Conservation (phyloP, 2,797 vertebrate species). For the Syndactyla subalaris region DNA sequence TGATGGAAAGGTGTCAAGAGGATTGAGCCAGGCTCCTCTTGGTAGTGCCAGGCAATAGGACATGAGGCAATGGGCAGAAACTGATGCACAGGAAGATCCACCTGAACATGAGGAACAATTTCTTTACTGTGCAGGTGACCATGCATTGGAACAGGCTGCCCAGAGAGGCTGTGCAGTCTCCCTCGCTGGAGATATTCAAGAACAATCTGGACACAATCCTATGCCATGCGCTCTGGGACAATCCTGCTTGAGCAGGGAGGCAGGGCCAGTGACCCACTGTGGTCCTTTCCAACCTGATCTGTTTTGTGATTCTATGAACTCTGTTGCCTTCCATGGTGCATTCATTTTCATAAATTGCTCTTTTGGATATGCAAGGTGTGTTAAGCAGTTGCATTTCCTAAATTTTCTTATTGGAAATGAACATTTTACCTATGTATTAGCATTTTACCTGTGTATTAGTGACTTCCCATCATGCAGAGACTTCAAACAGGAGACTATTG, state of each 20-base stretch:
- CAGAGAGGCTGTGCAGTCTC: background rate
- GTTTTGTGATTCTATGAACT: background rate
- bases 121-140: accelerated
- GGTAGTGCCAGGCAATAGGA: accelerated
- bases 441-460: background rate
- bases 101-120: background rate
- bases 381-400: background rate
- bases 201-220: background rate
- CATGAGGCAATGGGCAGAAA: accelerated
- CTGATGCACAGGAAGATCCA: background rate
- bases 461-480: background rate
- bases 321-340: background rate
- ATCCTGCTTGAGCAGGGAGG: background rate
- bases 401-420: background rate
- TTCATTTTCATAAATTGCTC: background rate
- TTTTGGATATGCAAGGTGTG: background rate
- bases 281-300: background rate
- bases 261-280: background rate
- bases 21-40: background rate
- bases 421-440: background rate
- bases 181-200: background rate
- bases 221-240: background rate
- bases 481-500: background rate
- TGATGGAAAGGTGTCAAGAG: background rate
- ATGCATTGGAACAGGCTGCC: background rate